Evolutionary conservation across 2,113 vertebrate species (phyloP), one percentile per base, ranked within the genome.

Genomic region (Microtus richardsoni): DNA sequence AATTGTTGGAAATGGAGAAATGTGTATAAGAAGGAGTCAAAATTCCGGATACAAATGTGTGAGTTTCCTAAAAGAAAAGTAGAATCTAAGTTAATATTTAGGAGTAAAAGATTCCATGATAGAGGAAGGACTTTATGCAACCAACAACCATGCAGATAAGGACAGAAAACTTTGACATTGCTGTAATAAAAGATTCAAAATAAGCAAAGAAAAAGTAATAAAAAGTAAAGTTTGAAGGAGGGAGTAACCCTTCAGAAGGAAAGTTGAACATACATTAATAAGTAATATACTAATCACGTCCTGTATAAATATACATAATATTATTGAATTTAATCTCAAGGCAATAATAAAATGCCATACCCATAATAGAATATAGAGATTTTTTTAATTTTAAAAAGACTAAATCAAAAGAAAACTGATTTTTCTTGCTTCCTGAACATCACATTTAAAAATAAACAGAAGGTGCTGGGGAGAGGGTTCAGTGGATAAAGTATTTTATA

Each of bases 211-310:
- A 80, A 89, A 93, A 85, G 8, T 64, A 60, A 64, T n/a, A 70
- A 78, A 91, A 86, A 8, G 4, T 70, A 80, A 93, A 89, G 4
- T 75, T 78, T n/a, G 80, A 96, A 86, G 36, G 64, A 36, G 82
- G 41, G 62, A 83, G 52, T 36, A 79, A 49, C 47, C 30, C 19
- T 36, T 52, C 21, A 16, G 52, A 36, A 36, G 47, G 30, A 78
- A 30, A 78, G 9, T 33, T 78, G 16, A 79, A 10, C 7, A 9
- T 21, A 36, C 16, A 60, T 62, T 83, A 62, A 28, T 3, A 83
- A 30, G 6, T 41, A 83, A 62, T 62, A 62, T 62, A 41, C 28
- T 62, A 41, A 83, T 28, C 13, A 62, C 62, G 22, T 41, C 30
- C 30, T 30, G 0, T 84, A 11, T 5, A 44, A 13, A 33, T 44